Evolutionary conservation across 2,888 invertebrate species (phyloP), one percentile per base, ranked within the genome.

Genomic region (Acleris emargana): DNA sequence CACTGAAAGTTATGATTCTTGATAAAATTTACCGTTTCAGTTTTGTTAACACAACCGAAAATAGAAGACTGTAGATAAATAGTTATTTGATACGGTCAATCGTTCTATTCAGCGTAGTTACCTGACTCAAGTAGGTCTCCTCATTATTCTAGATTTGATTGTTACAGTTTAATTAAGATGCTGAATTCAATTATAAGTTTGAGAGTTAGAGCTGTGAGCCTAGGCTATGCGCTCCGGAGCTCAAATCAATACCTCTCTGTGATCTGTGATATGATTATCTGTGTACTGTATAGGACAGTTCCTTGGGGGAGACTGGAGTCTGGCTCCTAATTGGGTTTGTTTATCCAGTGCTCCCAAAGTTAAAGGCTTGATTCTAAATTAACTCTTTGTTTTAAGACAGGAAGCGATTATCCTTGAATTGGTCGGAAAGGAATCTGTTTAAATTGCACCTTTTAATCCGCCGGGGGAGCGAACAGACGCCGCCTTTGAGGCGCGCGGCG

Each of bases 141-240:
- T 74, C 73, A 81, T 80, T 83, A 80, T 83, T 81, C 76, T 78
- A 78, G 81, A 81, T 79, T 84, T 76, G 79, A 83, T 83, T 86
- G 84, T 82, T 84, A 83, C 85, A 78, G 80, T 86, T 84, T 83
- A 84, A 85, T 86, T 86, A 84, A 76, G 81, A 82, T 83, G 83
- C 74, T 75, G 78, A 77, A 85, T 85, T 86, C 83, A 86, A 86
- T 86, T 86, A 85, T 83, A 86, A 85, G 83, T 86, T 83, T 76
- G 81, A 80, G 81, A 79, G 77, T 73, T 75, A 72, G 75, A 76
- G 68, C 74, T 72, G 72, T 62, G 73, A 76, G 76, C 78, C 80
- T 73, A 73, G 79, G 57, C 60, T 79, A 78, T 79, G 77, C 82
- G 79, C 82, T 80, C 74, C 66, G 72, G 73, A 76, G 78, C 72